Conservation (phyloP, 2,888 invertebrate species). For the Cecidostiba fungosa region DNA sequence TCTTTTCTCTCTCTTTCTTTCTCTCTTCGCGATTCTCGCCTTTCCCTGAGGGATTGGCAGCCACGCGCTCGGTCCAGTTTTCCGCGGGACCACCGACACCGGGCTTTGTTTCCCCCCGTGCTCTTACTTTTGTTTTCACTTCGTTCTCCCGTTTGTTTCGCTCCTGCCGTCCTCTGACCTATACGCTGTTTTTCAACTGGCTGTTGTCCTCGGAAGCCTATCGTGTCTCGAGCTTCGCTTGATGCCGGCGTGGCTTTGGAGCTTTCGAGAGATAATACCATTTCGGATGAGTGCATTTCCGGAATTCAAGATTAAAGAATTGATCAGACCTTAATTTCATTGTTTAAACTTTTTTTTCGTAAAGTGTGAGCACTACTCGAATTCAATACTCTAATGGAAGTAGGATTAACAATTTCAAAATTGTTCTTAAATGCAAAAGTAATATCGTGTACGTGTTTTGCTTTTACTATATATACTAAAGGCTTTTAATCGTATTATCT, state of each 20-base stretch:
- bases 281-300: background rate
- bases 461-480: background rate
- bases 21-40: slow-evolving; percentile 25
- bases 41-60: slow-evolving; percentile 41
- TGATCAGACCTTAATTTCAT: too few relatives aligned
- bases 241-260: background rate
- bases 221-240: background rate
- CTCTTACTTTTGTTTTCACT: slow-evolving; percentile 54
- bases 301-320: too few relatives aligned
- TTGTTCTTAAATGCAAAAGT: background rate
- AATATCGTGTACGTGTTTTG: background rate
- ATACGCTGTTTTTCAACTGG: background rate
- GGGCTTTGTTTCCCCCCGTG: slow-evolving; percentile 32
- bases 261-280: background rate
- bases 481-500: background rate
- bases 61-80: slow-evolving; percentile 11
- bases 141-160: slow-evolving; percentile 1
- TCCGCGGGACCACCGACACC: background rate
- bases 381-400: background rate
- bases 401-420: background rate
- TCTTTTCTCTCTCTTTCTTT: background rate
- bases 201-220: background rate
- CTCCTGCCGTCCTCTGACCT: background rate
- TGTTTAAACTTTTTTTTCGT: too few relatives aligned
- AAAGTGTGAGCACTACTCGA: too few relatives aligned